Percentiles rank a stretch among this genome's conserved stretches.
Evolutionary conservation across 2,113 vertebrate genomes (phyloP).

Genomic region (Morone chrysops): DNA sequence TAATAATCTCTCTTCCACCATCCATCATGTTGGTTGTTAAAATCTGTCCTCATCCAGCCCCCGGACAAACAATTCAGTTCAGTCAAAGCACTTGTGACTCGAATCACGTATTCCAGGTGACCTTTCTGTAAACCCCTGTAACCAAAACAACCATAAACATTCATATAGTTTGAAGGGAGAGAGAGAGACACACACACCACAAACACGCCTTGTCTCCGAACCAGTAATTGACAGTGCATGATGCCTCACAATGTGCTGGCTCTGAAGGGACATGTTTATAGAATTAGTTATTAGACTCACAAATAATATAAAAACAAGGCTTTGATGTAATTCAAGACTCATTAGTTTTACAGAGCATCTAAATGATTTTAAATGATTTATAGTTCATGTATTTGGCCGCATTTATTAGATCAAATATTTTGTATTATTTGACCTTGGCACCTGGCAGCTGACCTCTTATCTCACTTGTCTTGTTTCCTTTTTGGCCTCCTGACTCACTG

Average conservation of each 20-base stretch:
- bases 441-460: conserved; percentile 77
- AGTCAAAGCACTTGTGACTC: conserved; percentile 58
- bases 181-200: conserved; percentile 9
- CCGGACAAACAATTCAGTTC: conserved; percentile 43
- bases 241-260: conserved; percentile 32
- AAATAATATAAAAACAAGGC: background rate
- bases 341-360: background rate
- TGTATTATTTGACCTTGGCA: conserved; percentile 76
- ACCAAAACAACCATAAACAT: conserved; percentile 77
- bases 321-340: conserved; percentile 6
- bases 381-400: background rate
- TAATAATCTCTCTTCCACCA: conserved; percentile 58
- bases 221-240: conserved; percentile 61
- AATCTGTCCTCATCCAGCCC: conserved; percentile 42
- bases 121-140: conserved; percentile 63
- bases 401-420: conserved; percentile 19
- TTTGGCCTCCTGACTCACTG: conserved; percentile 83
- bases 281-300: conserved; percentile 9
- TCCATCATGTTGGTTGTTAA: conserved; percentile 60
- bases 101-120: conserved; percentile 54
- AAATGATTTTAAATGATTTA: background rate
- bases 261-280: conserved; percentile 22
- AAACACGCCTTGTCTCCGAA: conserved; percentile 38
- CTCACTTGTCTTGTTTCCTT: conserved; percentile 80
- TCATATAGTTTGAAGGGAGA: conserved; percentile 35